Conservation (phyloP, 1,140 invertebrate species). For the Drosophila orosa region DNA sequence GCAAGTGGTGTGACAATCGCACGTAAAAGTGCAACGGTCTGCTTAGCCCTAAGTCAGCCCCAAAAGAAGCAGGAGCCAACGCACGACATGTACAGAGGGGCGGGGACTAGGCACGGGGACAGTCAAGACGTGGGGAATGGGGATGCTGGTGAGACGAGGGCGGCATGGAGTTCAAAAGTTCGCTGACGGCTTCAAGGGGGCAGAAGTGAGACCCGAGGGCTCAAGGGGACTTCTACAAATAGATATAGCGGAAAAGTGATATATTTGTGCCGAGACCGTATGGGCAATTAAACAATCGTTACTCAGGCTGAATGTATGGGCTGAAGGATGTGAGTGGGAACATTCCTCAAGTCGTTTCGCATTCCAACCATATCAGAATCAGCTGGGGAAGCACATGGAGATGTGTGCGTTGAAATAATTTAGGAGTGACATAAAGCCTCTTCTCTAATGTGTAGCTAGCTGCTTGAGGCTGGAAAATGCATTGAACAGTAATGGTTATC, state of each 20-base stretch:
- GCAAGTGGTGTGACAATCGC: conserved; percentile 80
- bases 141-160: conserved; percentile 5
- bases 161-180: conserved; percentile 49
- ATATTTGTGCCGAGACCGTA: conserved; percentile 57
- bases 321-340: conserved; percentile 5
- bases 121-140: neutral
- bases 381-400: conserved; percentile 7
- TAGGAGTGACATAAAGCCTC: conserved; percentile 1
- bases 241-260: conserved; percentile 45
- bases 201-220: conserved; percentile 18
- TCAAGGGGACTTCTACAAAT: conserved; percentile 27
- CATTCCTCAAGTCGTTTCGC: conserved; percentile 30
- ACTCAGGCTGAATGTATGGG: conserved; percentile 34
- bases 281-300: conserved; percentile 65
- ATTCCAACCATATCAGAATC: conserved; percentile 34
- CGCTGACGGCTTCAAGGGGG: conserved; percentile 30
- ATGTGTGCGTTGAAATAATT: neutral
- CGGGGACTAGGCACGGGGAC: neutral
- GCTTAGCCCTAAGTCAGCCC: conserved; percentile 52
- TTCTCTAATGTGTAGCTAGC: no score
- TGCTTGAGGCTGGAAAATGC: neutral
- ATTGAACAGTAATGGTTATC: neutral
- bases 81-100: conserved; percentile 22
- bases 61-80: conserved; percentile 17
- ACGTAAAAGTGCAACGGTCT: conserved; percentile 79